Evolutionary conservation across 2,113 vertebrate species (phyloP).

Genomic region (Stegostoma tigrinum): DNA sequence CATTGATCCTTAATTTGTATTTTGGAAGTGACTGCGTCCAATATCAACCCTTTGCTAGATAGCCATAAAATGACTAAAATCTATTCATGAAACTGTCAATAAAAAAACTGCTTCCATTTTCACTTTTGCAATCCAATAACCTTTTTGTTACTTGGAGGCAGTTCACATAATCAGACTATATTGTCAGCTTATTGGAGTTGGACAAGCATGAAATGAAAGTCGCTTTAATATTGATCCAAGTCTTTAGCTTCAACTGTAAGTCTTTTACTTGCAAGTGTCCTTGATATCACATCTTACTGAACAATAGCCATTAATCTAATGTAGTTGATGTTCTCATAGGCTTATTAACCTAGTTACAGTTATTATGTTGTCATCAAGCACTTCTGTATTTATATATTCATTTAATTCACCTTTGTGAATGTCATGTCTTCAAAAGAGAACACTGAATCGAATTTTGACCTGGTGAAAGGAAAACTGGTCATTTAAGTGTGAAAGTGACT

Average conservation of each 20-base stretch:
- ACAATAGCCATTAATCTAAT: conserved; percentile 58
- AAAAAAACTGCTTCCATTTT: conserved; percentile 80
- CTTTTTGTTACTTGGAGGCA: conserved; percentile 72
- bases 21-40: background rate
- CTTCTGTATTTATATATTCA: background rate
- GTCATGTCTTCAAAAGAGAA: conserved; percentile 3
- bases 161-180: conserved; percentile 75
- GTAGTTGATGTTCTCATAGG: conserved; percentile 47
- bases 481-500: conserved; percentile 14
- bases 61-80: conserved; percentile 60
- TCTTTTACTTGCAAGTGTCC: conserved; percentile 84
- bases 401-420: background rate
- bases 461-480: background rate
- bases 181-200: conserved; percentile 90
- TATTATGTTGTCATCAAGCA: conserved; percentile 10
- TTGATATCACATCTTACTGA: conserved; percentile 74
- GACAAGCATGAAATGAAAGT: conserved; percentile 99
- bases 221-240: conserved; percentile 94
- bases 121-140: conserved; percentile 74
- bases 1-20: background rate
- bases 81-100: conserved; percentile 87
- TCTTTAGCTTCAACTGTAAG: conserved; percentile 74
- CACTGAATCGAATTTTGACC: background rate
- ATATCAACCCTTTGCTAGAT: background rate
- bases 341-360: conserved; percentile 17